Conservation (phyloP, 2,797 vertebrate genomes). For the Holocentrus rufus region DNA sequence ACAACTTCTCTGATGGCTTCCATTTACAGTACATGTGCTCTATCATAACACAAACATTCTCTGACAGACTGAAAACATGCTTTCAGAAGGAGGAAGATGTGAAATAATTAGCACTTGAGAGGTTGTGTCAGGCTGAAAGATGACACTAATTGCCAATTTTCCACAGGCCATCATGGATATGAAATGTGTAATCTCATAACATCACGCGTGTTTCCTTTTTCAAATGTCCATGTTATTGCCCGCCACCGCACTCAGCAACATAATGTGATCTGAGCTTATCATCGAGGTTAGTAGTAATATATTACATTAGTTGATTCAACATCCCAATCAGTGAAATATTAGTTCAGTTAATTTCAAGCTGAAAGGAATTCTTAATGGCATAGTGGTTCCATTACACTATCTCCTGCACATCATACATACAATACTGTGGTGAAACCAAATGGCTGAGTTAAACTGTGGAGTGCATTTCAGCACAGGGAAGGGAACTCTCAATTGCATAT, state of each 20-base stretch:
- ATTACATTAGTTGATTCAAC: conserved; percentile 35
- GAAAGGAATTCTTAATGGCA: conserved; percentile 26
- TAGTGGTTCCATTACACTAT: background rate
- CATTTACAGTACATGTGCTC: background rate
- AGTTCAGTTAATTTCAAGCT: conserved; percentile 34
- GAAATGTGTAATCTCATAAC: conserved; percentile 43
- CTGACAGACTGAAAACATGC: background rate
- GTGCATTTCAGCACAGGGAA: background rate
- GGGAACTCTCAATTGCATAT: conserved; percentile 20
- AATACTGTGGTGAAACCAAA: conserved; percentile 19
- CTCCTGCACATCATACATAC: conserved; percentile 10
- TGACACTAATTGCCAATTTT: conserved; percentile 48
- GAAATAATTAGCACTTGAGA: conserved; percentile 15
- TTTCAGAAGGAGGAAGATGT: conserved; percentile 34
- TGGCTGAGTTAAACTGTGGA: conserved; percentile 3
- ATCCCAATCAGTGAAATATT: conserved; percentile 22
- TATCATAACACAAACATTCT: background rate
- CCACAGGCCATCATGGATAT: conserved; percentile 21
- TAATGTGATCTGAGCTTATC: conserved; percentile 27
- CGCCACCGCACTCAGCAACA: conserved; percentile 2
- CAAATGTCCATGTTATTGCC: conserved; percentile 13
- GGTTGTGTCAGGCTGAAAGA: conserved; percentile 33
- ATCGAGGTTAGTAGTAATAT: conserved; percentile 28
- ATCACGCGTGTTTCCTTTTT: conserved; percentile 26
- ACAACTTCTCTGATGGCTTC: background rate